phyloP scores from a whole-genome alignment of 2,797 vertebrate genomes.

The Pampus argenteus region DNA sequence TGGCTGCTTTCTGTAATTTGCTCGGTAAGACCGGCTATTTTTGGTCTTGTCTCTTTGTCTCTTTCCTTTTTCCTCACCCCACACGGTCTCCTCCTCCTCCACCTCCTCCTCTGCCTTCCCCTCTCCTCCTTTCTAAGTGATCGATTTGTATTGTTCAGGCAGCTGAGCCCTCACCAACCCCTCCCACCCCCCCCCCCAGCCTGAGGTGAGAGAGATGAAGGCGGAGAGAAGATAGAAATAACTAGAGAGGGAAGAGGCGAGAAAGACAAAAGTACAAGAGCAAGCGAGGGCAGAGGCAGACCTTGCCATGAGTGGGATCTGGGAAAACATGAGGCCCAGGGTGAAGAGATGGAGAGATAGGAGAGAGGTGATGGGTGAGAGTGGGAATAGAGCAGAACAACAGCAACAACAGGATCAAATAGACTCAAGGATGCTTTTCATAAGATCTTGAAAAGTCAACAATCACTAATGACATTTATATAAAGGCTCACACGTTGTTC shows the following conservation, averaged over 20 bases:
- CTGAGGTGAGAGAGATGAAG: slow-evolving; percentile 67
- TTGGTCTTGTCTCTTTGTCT: slow-evolving; percentile 57
- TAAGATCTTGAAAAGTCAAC: background rate
- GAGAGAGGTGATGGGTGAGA: slow-evolving; percentile 45
- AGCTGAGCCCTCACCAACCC: slow-evolving; percentile 74
- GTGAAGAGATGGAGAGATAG: slow-evolving; percentile 41
- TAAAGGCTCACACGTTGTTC: background rate
- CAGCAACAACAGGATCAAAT: slow-evolving; percentile 22
- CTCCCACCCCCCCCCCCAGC: slow-evolving; percentile 46
- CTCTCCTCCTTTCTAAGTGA: slow-evolving; percentile 70
- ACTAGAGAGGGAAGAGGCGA: slow-evolving; percentile 57
- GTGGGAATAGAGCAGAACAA: slow-evolving; percentile 39
- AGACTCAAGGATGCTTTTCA: slow-evolving; percentile 10
- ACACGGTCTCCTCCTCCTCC: slow-evolving; percentile 29
- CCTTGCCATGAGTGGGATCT: slow-evolving; percentile 61
- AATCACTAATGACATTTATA: background rate
- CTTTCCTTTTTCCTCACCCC: slow-evolving; percentile 36
- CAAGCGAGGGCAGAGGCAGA: slow-evolving; percentile 56
- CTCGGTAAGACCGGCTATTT: slow-evolving; percentile 59
- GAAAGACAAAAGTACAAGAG: slow-evolving; percentile 52
- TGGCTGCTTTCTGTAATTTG: slow-evolving; percentile 32
- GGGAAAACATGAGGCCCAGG: slow-evolving; percentile 58
- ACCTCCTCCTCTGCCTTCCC: slow-evolving; percentile 24
- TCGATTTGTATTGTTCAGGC: slow-evolving; percentile 83
- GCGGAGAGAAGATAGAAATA: slow-evolving; percentile 63